Conservation (phyloP, 2,113 vertebrate species). For the Thinocorus orbignyianus region DNA sequence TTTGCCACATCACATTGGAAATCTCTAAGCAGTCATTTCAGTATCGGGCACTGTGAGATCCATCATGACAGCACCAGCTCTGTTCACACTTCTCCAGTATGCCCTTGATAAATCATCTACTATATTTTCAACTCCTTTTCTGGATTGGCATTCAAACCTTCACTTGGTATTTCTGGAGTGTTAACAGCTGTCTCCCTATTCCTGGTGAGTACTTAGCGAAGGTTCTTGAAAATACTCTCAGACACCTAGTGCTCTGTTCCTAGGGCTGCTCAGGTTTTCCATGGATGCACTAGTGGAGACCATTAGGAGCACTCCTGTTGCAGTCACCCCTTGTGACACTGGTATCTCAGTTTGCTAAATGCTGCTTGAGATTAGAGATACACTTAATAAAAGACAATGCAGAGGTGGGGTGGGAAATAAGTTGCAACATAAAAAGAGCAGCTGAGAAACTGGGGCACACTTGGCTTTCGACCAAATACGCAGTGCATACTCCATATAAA, state of each 20-base stretch:
- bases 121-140: conserved; percentile 64
- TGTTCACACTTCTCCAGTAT: conserved; percentile 53
- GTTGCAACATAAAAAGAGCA: conserved; percentile 14
- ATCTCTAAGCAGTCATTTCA: conserved; percentile 12
- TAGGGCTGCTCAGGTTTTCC: conserved; percentile 15
- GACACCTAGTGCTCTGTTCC: conserved; percentile 32
- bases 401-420: conserved; percentile 33
- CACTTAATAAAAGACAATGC: conserved; percentile 25
- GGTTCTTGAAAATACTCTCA: conserved; percentile 58
- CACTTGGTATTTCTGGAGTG: conserved; percentile 64
- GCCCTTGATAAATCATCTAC: conserved; percentile 51
- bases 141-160: conserved; percentile 57
- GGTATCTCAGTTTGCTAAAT: neutral
- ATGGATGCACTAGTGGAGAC: neutral
- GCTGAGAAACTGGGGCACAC: conserved; percentile 8
- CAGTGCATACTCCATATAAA: neutral
- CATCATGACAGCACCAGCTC: conserved; percentile 43
- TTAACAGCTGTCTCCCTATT: conserved; percentile 67
- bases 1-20: neutral
- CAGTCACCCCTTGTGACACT: conserved; percentile 11
- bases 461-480: conserved; percentile 44
- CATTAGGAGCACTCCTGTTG: neutral
- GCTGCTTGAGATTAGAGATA: conserved; percentile 31
- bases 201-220: conserved; percentile 40
- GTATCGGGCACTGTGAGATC: neutral